Evolutionary conservation across 2,888 invertebrate genomes (phyloP).

Genomic region (Watsonalla cultraria): DNA sequence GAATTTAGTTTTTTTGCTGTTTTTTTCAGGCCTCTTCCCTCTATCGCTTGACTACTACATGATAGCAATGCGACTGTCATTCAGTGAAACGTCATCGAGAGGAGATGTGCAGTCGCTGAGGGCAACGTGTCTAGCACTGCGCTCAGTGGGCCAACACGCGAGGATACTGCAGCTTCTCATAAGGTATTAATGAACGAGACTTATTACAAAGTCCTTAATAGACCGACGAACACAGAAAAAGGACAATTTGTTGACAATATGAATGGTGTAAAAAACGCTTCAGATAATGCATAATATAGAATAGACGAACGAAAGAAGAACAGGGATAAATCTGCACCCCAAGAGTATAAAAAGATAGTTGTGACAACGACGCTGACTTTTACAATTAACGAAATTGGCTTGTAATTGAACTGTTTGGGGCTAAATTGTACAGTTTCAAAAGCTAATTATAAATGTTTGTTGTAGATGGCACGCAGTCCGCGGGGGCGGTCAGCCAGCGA

Average conservation of each 20-base stretch:
- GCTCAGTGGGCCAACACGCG: conserved; percentile 81
- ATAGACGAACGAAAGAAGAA: too few relatives aligned
- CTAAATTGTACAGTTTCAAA: too few relatives aligned
- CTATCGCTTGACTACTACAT: conserved; percentile 54
- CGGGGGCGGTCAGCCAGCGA: conserved; percentile 35
- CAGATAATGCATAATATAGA: too few relatives aligned
- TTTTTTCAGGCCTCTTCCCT: conserved; percentile 48
- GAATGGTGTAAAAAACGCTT: too few relatives aligned
- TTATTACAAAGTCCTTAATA: neutral
- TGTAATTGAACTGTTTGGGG: too few relatives aligned
- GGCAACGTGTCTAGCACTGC: conserved; percentile 80
- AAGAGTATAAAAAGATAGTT: too few relatives aligned
- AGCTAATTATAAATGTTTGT: too few relatives aligned
- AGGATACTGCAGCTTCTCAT: conserved; percentile 82
- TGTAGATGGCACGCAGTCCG: conserved; percentile 58
- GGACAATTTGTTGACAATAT: too few relatives aligned
- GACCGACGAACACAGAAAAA: neutral
- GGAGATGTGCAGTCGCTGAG: conserved; percentile 78
- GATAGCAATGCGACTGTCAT: conserved; percentile 50
- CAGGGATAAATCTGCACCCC: too few relatives aligned
- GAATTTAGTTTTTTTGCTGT: too few relatives aligned
- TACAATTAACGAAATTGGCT: too few relatives aligned
- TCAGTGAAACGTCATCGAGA: conserved; percentile 60
- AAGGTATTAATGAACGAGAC: conserved; percentile 58
- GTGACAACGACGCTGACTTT: too few relatives aligned